Base-by-base conservation (phyloP, 2,113 vertebrate species). In the Morone chrysops region DNA sequence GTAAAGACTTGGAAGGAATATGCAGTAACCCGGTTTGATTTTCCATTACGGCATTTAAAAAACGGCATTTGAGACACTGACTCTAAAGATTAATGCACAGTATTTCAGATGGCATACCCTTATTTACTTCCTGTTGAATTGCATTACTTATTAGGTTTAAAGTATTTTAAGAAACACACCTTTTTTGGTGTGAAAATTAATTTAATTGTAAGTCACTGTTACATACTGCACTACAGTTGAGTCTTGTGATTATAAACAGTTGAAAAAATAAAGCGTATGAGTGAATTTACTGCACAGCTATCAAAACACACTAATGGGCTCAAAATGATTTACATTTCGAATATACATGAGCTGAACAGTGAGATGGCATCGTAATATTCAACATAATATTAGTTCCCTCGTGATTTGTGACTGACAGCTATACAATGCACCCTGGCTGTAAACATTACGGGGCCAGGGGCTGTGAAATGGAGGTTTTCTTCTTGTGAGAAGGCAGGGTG, bases 381-480 rank as follows among this genome's bases (percentile, higher is more conserved):
- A 14, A 81, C 57, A 84, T 78, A 41, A 77, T 65, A 74, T 60
- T 22, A 36, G 17, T 25, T 71, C 60, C 63, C 67, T n/a, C 13
- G 10, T 83, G 86, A 78, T 83, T 61, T 80, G 38, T 78, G 80
- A 87, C 31, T 78, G 86, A 75, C 70, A 76, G 70, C 54, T 57
- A 62, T 56, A 75, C 56, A 74, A 60, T 78, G 73, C 53, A 62
- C 50, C 73, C 47, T 14, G 40, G 61, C 71, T 79, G 12, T 71
- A 75, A 76, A 90, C 69, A 65, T 78, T 81, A 80, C 43, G 36
- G 47, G 70, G 67, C 60, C 60, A 57, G 50, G 8, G 40, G 45
- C 83, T 90, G 75, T 73, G 78, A 78, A 84, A 85, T 87, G 25
- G 76, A 82, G 61, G 31, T 81, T 78, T 78, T 75, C 75, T 81